Evolutionary conservation across 2,797 vertebrate genomes (phyloP), one percentile per base, ranked within the genome.

Genomic region (Strix occidentalis): DNA sequence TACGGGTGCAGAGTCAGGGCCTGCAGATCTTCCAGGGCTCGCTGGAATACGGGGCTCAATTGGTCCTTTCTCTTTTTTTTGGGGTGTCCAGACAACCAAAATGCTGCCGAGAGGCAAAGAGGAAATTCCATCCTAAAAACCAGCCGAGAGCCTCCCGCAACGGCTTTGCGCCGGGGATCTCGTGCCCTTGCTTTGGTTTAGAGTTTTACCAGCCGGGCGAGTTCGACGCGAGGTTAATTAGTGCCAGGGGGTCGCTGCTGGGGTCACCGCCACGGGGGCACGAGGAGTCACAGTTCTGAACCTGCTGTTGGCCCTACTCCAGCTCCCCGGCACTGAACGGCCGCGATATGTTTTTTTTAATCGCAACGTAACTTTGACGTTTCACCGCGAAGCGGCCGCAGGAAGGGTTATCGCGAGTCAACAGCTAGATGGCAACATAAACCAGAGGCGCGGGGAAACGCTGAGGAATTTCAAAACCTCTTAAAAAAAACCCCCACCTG

Each of bases 111-210:
- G 39, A 41, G 17, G 37, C 33, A 39, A 56, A 56, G 20, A 41
- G 20, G 60, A n/a, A 18, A 23, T n/a, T 75, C 35, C 25, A 26
- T 20, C n/a, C 53, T 43, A 43, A 76, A 51, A 25, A 43, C n/a
- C 35, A 20, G 37, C 37, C 3, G 1, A 23, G 16, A 25, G 45
- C 20, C 23, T 50, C 71, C 45, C 25, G 61, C 54, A 19, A 41
- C 0, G 6, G 24, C 35, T n/a, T 7, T 10, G 16, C 35, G 4
- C 16, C 1, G 1, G 16, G 35, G 35, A 19, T 35, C 66, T 50
- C 58, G 31, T 35, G 37, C 71, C 35, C 45, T 58, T 17, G 31
- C 37, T 26, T 43, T 35, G 35, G 24, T 50, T 66, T 50, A 35
- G 60, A 57, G 51, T 57, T 41, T n/a, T 41, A 21, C 11, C 18